Percentiles rank a stretch among this genome's conserved stretches.
phyloP scores from a whole-genome alignment of 1,140 invertebrate species.

The Callitettix versicolor region DNA sequence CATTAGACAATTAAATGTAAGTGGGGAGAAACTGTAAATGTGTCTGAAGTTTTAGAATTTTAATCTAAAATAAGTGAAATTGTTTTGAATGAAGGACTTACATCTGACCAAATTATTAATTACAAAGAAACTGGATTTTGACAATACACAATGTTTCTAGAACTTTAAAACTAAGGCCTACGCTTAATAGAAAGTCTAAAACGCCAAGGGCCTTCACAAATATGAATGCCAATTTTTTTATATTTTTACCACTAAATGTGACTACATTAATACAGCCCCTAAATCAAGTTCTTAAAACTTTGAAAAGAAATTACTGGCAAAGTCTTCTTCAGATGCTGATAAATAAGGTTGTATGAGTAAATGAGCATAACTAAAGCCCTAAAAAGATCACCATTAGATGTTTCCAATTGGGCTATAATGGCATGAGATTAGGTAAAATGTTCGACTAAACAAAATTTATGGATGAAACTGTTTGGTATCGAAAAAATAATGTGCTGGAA shows the following conservation, averaged over 20 bases:
- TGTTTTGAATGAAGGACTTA: background rate
- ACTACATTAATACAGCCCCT: background rate
- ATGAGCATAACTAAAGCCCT: background rate
- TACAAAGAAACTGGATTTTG: background rate
- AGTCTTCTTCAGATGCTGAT: background rate
- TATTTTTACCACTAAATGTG: background rate
- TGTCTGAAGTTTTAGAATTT: constrained; percentile 1
- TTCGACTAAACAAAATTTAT: too few relatives aligned
- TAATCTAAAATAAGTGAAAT: background rate
- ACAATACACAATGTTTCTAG: background rate
- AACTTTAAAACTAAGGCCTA: background rate
- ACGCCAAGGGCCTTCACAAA: background rate
- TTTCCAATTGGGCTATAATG: too few relatives aligned
- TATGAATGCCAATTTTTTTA: too few relatives aligned
- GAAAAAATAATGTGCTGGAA: too few relatives aligned
- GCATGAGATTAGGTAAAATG: too few relatives aligned
- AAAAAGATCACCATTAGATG: background rate
- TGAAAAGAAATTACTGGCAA: background rate
- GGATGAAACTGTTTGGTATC: too few relatives aligned
- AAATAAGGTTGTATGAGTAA: background rate
- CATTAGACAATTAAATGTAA: constrained; percentile 28
- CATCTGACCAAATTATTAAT: constrained; percentile 1
- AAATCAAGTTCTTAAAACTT: background rate
- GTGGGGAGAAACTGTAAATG: constrained; percentile 1
- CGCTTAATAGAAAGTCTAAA: background rate